These are phyloP conservation scores for Toxotes lorentzi DNA, from an alignment of 2,797 vertebrate genomes.

Conservation along the genomic window DNA sequence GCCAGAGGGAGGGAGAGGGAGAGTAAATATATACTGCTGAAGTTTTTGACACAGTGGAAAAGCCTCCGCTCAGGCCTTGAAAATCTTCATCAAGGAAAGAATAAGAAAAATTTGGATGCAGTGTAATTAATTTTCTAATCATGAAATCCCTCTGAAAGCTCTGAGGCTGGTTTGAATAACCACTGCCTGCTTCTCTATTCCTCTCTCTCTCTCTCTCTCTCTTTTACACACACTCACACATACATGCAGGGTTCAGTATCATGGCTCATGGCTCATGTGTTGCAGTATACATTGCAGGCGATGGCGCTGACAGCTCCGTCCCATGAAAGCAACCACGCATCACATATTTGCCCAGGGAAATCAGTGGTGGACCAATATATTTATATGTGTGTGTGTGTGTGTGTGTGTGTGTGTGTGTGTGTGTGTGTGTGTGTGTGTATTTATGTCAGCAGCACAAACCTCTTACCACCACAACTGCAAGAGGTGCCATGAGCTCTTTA, in stretches of 20 bases:
- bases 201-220: slow-evolving; percentile 3
- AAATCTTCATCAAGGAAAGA: slow-evolving; percentile 27
- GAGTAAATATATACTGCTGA: not conserved
- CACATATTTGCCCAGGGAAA: slow-evolving; percentile 76
- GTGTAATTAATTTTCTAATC: slow-evolving; percentile 57
- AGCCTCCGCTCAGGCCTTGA: not conserved
- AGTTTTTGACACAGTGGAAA: slow-evolving; percentile 29
- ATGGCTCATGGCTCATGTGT: slow-evolving; percentile 65
- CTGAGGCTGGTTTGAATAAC: slow-evolving; percentile 37
- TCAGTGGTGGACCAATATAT: too few relatives aligned
- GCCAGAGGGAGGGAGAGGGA: not conserved
- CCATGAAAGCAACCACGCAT: slow-evolving; percentile 69
- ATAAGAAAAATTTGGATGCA: slow-evolving; percentile 20
- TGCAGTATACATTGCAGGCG: slow-evolving; percentile 56
- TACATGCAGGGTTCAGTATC: slow-evolving; percentile 51
- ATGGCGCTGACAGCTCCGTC: slow-evolving; percentile 57
- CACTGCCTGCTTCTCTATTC: slow-evolving; percentile 17
- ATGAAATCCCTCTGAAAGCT: slow-evolving; percentile 56
- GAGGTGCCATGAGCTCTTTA: slow-evolving; percentile 64
- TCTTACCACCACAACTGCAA: slow-evolving; percentile 59
- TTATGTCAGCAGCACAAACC: slow-evolving; percentile 46
- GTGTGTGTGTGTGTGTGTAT: slow-evolving; percentile 34
- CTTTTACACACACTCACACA: not conserved
- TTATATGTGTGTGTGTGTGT: too few relatives aligned
- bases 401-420: too few relatives aligned